These are phyloP conservation scores for Choloepus hoffmanni DNA, from an alignment of 2,113 vertebrate species.

Conservation along the genomic window DNA sequence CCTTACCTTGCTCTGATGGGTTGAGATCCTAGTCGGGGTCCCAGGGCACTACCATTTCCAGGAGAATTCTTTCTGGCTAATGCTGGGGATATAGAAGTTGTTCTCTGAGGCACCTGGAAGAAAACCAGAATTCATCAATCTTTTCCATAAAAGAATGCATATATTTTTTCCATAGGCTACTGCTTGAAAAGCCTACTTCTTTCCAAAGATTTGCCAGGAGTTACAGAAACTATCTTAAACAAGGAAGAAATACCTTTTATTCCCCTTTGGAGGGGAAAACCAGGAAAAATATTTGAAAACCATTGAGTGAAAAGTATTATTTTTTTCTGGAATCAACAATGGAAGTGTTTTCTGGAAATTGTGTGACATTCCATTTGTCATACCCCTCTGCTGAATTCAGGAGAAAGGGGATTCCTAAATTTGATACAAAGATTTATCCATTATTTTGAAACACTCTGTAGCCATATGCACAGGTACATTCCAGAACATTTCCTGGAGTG, in stretches of 20 bases:
- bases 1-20: conserved; percentile 96
- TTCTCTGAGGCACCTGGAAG: conserved; percentile 97
- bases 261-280: conserved; percentile 13
- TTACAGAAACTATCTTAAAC: background rate
- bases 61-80: conserved; percentile 97
- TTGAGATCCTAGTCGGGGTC: conserved; percentile 93
- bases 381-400: background rate
- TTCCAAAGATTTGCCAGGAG: background rate
- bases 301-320: background rate
- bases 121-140: conserved; percentile 55
- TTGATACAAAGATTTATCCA: background rate
- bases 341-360: background rate
- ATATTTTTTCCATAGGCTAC: background rate
- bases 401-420: background rate
- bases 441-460: background rate
- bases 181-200: background rate
- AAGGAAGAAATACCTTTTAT: background rate
- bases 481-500: background rate
- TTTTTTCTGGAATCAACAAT: background rate
- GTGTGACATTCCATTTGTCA: background rate
- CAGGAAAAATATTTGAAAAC: conserved; percentile 3
- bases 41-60: conserved; percentile 94
- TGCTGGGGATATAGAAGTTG: conserved; percentile 98
- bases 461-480: background rate
- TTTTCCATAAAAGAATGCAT: background rate